Conservation (phyloP, 2,888 invertebrate species). For the Erebia ligea region DNA sequence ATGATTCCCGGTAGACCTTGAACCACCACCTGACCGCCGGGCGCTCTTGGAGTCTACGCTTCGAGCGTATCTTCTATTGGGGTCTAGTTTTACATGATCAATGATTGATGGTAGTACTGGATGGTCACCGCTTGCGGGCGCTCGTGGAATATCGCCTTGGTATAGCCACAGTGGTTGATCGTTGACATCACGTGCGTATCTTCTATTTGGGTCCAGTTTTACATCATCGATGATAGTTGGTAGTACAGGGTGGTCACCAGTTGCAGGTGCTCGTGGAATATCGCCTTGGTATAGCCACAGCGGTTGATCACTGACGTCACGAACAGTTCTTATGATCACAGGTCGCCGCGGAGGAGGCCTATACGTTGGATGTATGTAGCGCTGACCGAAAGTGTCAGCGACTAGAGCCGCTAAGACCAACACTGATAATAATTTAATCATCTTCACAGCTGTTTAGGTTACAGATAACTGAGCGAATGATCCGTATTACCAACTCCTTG, state of each 20-base stretch:
- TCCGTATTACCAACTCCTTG: not conserved
- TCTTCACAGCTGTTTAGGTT: slow-evolving; percentile 24
- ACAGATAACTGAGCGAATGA: slow-evolving; percentile 16
- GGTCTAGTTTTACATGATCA: slow-evolving; percentile 37
- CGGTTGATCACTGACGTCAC: slow-evolving; percentile 45
- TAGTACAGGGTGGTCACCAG: slow-evolving; percentile 30
- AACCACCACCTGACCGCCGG: slow-evolving; percentile 49
- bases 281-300: slow-evolving; percentile 44
- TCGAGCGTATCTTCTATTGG: slow-evolving; percentile 42
- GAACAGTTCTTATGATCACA: slow-evolving; percentile 44
- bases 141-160: slow-evolving; percentile 42
- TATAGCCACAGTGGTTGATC: slow-evolving; percentile 43
- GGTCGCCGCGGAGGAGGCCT: slow-evolving; percentile 43
- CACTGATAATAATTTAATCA: slow-evolving; percentile 42
- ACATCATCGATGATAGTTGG: slow-evolving; percentile 36
- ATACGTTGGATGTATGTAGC: slow-evolving; percentile 47
- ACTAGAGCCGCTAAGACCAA: slow-evolving; percentile 44
- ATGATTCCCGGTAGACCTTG: slow-evolving; percentile 46
- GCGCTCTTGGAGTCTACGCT: slow-evolving; percentile 53
- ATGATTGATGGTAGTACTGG: slow-evolving; percentile 32
- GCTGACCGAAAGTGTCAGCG: slow-evolving; percentile 46
- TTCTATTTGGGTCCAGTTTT: slow-evolving; percentile 34
- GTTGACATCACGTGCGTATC: slow-evolving; percentile 45
- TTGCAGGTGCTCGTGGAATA: slow-evolving; percentile 42
- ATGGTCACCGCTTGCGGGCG: slow-evolving; percentile 40